These are phyloP conservation scores for Ascaphus truei DNA, from an alignment of 2,113 vertebrate genomes.

Conservation along the genomic window DNA sequence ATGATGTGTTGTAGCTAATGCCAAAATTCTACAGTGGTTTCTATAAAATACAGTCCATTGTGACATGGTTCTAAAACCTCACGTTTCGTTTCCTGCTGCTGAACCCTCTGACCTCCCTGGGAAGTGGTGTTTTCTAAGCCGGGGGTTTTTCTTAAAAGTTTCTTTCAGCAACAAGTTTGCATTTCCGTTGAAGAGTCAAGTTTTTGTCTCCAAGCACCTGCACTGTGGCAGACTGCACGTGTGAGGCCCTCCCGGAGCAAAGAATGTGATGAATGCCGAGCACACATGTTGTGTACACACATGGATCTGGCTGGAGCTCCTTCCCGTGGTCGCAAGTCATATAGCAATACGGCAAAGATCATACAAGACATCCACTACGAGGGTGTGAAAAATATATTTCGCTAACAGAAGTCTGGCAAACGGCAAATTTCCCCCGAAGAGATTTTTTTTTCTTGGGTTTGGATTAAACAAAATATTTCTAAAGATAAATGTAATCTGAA, in stretches of 20 bases:
- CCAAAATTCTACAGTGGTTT: background rate
- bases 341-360: background rate
- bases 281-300: background rate
- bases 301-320: background rate
- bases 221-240: background rate
- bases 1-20: background rate
- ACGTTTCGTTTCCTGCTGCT: constrained; percentile 4
- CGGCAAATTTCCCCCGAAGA: too few species aligned
- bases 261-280: background rate
- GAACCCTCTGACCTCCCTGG: background rate
- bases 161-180: background rate
- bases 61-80: background rate
- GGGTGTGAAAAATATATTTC: too few species aligned
- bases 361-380: background rate
- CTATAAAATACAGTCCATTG: background rate
- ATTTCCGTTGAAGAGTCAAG: background rate
- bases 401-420: too few species aligned
- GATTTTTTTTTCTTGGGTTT: too few species aligned
- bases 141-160: background rate
- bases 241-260: too few species aligned
- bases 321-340: background rate
- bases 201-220: constrained; percentile 7
- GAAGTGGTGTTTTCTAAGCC: background rate
- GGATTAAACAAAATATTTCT: too few species aligned
- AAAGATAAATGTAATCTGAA: too few species aligned